Percentiles rank a stretch among this genome's conserved stretches.
Conservation (phyloP, 2,797 vertebrate genomes). For the Aplochiton taeniatus region DNA sequence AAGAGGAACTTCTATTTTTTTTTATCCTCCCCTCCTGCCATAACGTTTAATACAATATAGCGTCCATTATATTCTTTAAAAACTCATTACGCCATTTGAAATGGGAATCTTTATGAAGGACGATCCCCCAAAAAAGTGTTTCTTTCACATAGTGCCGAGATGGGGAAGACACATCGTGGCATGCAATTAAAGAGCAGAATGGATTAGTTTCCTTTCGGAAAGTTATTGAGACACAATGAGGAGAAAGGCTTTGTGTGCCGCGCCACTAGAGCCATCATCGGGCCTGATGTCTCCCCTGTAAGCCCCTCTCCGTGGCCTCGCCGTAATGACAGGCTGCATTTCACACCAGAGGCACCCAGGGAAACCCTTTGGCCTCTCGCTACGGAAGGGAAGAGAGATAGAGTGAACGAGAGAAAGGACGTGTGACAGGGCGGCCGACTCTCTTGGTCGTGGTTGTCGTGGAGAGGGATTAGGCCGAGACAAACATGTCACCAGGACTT, state of each 20-base stretch:
- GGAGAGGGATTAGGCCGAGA: slow-evolving; percentile 71
- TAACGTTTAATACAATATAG: slow-evolving; percentile 70
- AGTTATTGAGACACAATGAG: slow-evolving; percentile 79
- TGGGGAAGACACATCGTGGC: slow-evolving; percentile 64
- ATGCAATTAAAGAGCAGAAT: slow-evolving; percentile 78
- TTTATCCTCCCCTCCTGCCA: slow-evolving; percentile 46
- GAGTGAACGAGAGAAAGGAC: slow-evolving; percentile 46
- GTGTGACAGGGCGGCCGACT: slow-evolving; percentile 64
- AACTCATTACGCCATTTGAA: slow-evolving; percentile 79
- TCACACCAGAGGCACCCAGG: slow-evolving; percentile 59
- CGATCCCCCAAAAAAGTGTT: slow-evolving; percentile 57
- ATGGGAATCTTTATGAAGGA: slow-evolving; percentile 68
- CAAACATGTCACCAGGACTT: slow-evolving; percentile 61
- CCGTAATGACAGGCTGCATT: slow-evolving; percentile 73
- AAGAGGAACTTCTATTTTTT: slow-evolving; percentile 35
- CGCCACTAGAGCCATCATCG: slow-evolving; percentile 60
- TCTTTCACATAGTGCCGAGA: slow-evolving; percentile 59
- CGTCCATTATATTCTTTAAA: slow-evolving; percentile 76
- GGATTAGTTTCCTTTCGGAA: slow-evolving; percentile 80
- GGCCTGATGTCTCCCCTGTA: slow-evolving; percentile 65
- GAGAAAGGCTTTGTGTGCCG: slow-evolving; percentile 45
- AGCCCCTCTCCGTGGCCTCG: slow-evolving; percentile 53
- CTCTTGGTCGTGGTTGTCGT: slow-evolving; percentile 57
- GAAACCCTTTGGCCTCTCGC: slow-evolving; percentile 63
- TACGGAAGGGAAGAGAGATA: slow-evolving; percentile 54